A percentile compares a stretch with the other conserved stretches of the same genome.
phyloP scores from a whole-genome alignment of 2,113 vertebrate genomes.

The Parotia lawesii region DNA sequence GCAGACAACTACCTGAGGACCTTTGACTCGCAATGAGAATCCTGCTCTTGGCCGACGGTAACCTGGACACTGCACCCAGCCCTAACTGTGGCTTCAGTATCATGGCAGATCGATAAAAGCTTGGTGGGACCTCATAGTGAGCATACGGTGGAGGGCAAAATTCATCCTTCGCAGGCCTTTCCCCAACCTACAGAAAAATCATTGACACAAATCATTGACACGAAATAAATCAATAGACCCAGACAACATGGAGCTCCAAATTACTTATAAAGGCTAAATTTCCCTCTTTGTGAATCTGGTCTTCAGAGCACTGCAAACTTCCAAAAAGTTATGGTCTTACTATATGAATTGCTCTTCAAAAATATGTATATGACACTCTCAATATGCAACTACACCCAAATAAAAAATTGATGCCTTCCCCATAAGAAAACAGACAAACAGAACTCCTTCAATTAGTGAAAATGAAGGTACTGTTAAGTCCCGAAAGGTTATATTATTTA shows the following conservation, averaged over 20 bases:
- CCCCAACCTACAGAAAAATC: constrained; percentile 65
- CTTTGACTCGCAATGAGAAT: constrained; percentile 82
- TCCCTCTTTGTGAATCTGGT: background rate
- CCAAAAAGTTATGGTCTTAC: background rate
- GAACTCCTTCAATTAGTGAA: background rate
- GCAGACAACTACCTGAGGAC: constrained; percentile 72
- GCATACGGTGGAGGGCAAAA: constrained; percentile 71
- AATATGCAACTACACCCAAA: background rate
- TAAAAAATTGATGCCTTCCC: background rate
- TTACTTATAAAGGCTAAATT: background rate
- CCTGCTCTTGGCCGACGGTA: constrained; percentile 84
- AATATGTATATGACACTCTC: background rate
- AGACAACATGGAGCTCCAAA: background rate
- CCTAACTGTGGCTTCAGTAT: constrained; percentile 89
- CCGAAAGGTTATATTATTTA: background rate
- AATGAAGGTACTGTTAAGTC: background rate
- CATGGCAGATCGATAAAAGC: constrained; percentile 84
- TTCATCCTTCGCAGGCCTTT: constrained; percentile 74
- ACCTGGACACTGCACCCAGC: constrained; percentile 83
- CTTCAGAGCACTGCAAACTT: background rate
- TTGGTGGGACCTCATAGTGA: constrained; percentile 75
- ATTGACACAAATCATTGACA: background rate
- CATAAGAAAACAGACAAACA: background rate
- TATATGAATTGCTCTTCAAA: background rate
- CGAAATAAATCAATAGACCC: background rate